phyloP scores from a whole-genome alignment of 1,140 invertebrate species.

The Globodera ellingtonae region DNA sequence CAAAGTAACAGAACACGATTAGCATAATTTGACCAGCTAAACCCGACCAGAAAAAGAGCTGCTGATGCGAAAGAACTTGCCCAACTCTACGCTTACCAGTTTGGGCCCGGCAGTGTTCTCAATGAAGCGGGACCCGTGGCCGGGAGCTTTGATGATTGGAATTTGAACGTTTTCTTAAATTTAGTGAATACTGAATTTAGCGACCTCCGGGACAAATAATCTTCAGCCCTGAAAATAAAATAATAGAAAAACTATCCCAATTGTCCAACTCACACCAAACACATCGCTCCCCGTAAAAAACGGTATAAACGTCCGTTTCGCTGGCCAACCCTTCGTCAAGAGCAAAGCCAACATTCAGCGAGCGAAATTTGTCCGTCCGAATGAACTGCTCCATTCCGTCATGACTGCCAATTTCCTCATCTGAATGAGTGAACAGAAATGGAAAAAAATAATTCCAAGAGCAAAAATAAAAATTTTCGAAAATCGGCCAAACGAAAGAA shows the following conservation, averaged over 20 bases:
- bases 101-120: slow-evolving; percentile 83
- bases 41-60: no score
- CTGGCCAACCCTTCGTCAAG: slow-evolving; percentile 78
- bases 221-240: slow-evolving; percentile 67
- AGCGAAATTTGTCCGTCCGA: slow-evolving; percentile 76
- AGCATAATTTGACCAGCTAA: no score
- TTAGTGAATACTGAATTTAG: not conserved
- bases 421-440: slow-evolving; percentile 61
- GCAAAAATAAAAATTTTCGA: not conserved
- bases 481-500: no score
- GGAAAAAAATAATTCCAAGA: not conserved
- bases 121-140: slow-evolving; percentile 83
- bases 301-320: slow-evolving; percentile 70
- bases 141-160: slow-evolving; percentile 69
- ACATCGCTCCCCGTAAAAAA: slow-evolving; percentile 79
- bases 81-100: slow-evolving; percentile 67
- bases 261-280: slow-evolving; percentile 69
- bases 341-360: slow-evolving; percentile 84
- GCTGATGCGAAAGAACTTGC: no score
- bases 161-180: not conserved
- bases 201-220: slow-evolving; percentile 74
- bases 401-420: slow-evolving; percentile 86
- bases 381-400: slow-evolving; percentile 83
- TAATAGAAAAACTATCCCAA: not conserved
- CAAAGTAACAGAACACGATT: no score